These are phyloP conservation scores for Galemys pyrenaicus DNA, from an alignment of 2,113 vertebrate species.

Conservation along the genomic window DNA sequence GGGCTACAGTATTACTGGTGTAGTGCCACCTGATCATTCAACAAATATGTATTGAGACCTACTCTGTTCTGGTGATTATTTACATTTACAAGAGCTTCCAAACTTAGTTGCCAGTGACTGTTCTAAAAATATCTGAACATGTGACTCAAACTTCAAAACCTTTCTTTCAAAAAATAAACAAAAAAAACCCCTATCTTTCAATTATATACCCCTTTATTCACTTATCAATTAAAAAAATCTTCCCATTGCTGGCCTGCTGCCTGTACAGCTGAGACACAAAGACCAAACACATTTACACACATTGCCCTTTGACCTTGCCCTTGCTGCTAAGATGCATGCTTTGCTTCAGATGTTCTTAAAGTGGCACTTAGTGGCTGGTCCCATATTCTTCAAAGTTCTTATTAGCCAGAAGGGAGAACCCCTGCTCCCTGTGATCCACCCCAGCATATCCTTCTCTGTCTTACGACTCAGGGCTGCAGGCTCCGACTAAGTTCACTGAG, in stretches of 20 bases:
- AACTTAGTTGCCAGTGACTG: neutral
- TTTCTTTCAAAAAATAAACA: neutral
- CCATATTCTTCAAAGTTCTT: neutral
- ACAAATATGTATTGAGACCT: neutral
- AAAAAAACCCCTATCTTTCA: neutral
- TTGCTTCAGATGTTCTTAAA: neutral
- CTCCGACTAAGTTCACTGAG: neutral
- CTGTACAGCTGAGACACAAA: neutral
- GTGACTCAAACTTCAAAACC: neutral
- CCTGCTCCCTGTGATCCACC: accelerated
- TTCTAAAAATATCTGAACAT: neutral
- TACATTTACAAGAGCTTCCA: neutral
- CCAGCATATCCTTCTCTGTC: accelerated
- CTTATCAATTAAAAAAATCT: neutral
- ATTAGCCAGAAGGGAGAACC: neutral
- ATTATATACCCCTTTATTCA: neutral
- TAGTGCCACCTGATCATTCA: neutral
- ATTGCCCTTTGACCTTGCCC: neutral
- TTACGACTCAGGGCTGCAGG: neutral
- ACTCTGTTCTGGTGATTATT: neutral
- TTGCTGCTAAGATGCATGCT: neutral
- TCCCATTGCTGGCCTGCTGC: neutral
- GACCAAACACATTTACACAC: accelerated
- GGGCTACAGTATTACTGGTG: too few relatives aligned
- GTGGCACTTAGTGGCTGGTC: neutral